Base-by-base conservation (phyloP, 1,140 invertebrate species). In the Samia ricini region DNA sequence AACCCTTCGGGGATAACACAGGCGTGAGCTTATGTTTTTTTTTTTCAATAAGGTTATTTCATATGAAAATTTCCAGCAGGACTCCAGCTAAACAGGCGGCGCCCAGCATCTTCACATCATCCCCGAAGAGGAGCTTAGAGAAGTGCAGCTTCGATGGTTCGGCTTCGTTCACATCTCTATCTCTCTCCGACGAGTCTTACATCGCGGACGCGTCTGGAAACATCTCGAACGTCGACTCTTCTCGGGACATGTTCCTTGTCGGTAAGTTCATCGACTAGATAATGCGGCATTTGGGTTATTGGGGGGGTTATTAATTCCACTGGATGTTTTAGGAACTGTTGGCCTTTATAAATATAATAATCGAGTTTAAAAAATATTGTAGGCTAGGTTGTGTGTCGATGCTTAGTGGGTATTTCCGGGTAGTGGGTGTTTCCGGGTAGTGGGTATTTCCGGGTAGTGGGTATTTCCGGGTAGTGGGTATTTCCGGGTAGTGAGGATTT, bases 61-160 rank as follows among this genome's bases (percentile, higher is more conserved):
- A 1, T 24, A 15, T 12, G 26, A n/a, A n/a, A n/a, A n/a, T n/a
- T n/a, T n/a, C n/a, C 65, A 87, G 83, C 68, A 88, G 86, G 64
- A 88, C 85, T 0, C 85, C 87, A 36, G 69, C 79, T 3, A 88
- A 87, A 50, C 85, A 86, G 58, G 68, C 65, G 33, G 77, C 87
- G 2, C 85, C 87, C 4, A 84, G 74, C 55, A 88, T 89, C 19
- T 88, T 88, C 75, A 89, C 87, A 18, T 89, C 87, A 4, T 89
- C 87, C 12, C 87, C 87, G 2, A 89, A 89, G 68, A 49, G 83
- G 4, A 81, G 81, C 33, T 19, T 78, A 52, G 81, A 82, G 68
- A 81, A 82, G 67, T 66, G 68, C 0, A 20, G 68, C 20, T 79
- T 81, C 66, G 79, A 83, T 66, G 66, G 78, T 29, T 79, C 76